Base-by-base conservation (phyloP, 2,113 vertebrate species). In the Protobothrops flavoviridis region DNA sequence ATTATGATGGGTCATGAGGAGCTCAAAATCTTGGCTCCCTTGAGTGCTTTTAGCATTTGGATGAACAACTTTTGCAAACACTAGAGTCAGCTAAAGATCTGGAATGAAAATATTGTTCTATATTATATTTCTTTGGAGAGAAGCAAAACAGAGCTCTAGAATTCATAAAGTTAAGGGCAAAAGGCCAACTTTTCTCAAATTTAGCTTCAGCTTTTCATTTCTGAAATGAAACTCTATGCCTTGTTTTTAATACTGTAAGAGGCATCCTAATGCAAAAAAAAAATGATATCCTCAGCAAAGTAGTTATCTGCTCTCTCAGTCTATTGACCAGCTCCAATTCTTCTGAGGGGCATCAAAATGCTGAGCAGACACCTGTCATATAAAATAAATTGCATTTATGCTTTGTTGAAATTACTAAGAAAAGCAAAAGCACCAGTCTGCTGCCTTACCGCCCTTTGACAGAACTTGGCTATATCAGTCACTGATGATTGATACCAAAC, bases 301-400 rank as follows among this genome's bases (percentile, higher is more conserved):
- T 55, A 92, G 88, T 48, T 93, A 96, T 95, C 96, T 97, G 95
- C 17, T 94, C 61, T 23, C 93, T 23, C 24, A 10, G 59, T 87
- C 61, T 88, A n/a, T 48, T 45, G 59, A 92, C 94, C 56, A 95
- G 92, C 56, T 93, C 92, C 3, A 90, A 90, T 95, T 93, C 74
- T 96, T 97, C 61, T 92, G 90, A 93, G 93, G 86, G 86, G n/a
- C 91, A 95, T 94, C 69, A 95, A 96, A 97, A 95, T 50, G 91
- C 94, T 95, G 93, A 96, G 89, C 64, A 94, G 88, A 96, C 85
- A 95, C 87, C 87, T 96, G 91, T 56, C 53, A 21, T 90, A 93
- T 1, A 92, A 87, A 97, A 93, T 90, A 92, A 91, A 86, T 23
- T 64, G 10, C 11, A 52, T 95, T 96, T 96, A 89, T 50, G 4